phyloP scores from a whole-genome alignment of 2,113 vertebrate genomes.

The Notothenia rossii region DNA sequence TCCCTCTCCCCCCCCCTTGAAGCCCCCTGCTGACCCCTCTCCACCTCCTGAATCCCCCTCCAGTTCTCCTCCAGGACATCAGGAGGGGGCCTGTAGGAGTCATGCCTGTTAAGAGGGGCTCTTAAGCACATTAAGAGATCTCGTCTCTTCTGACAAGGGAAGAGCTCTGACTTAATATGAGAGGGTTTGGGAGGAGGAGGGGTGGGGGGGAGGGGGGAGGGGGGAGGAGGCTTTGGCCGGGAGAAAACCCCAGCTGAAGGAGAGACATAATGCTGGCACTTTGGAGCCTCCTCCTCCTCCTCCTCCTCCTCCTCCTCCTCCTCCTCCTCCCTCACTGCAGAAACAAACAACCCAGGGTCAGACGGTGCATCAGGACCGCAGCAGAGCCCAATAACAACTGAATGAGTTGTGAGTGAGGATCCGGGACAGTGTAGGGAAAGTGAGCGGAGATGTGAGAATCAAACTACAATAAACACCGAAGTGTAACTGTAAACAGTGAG shows the following conservation, averaged over 20 bases:
- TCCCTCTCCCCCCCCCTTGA: slow-evolving; percentile 15
- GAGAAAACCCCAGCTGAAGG: slow-evolving; percentile 87
- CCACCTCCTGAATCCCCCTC: slow-evolving; percentile 73
- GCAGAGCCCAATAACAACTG: not conserved
- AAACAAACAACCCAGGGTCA: slow-evolving; percentile 21
- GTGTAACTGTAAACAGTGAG: not conserved
- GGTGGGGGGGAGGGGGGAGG: slow-evolving; percentile 3
- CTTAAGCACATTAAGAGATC: slow-evolving; percentile 91
- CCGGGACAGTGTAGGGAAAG: not conserved
- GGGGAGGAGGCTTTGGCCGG: slow-evolving; percentile 72
- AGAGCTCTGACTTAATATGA: slow-evolving; percentile 90
- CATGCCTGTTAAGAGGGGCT: slow-evolving; percentile 92
- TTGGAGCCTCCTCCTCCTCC: slow-evolving; percentile 80
- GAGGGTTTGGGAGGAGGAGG: slow-evolving; percentile 68
- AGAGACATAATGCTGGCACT: slow-evolving; percentile 85
- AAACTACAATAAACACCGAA: not conserved
- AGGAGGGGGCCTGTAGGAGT: slow-evolving; percentile 87
- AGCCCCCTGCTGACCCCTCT: slow-evolving; percentile 37
- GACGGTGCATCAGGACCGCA: slow-evolving; percentile 1
- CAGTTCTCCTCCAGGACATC: slow-evolving; percentile 82
- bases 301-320: slow-evolving; percentile 72
- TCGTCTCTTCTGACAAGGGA: slow-evolving; percentile 88
- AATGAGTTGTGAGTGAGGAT: not conserved
- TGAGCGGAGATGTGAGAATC: not conserved
- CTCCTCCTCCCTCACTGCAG: slow-evolving; percentile 57